Evolutionary conservation across 2,797 vertebrate genomes (phyloP).

Genomic region (Pristis pectinata): DNA sequence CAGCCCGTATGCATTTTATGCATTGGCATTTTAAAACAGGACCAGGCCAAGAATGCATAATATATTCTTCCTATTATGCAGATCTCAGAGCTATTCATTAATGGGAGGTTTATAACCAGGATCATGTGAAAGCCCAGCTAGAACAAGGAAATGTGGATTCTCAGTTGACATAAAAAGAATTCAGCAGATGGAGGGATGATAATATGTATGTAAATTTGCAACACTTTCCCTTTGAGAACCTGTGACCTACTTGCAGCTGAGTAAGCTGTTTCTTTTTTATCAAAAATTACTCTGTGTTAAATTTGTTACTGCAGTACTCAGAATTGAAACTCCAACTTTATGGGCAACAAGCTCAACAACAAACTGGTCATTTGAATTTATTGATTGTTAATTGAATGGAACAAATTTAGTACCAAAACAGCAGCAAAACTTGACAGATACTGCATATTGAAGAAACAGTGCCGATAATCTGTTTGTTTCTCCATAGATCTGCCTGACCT

Average conservation of each 20-base stretch:
- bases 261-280: not conserved
- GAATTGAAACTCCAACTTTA: not conserved
- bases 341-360: not conserved
- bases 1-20: too few species aligned
- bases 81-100: not conserved
- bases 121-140: too few species aligned
- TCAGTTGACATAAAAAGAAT: not conserved
- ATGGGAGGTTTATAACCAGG: not conserved
- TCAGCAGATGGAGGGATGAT: not conserved
- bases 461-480: not conserved
- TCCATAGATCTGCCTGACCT: not conserved
- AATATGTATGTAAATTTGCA: not conserved
- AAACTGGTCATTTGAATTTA: not conserved
- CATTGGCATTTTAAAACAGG: too few species aligned
- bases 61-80: not conserved
- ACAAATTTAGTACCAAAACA: not conserved
- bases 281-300: not conserved
- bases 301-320: not conserved
- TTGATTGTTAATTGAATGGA: not conserved
- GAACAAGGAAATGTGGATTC: not conserved
- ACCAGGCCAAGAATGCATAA: too few species aligned
- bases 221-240: not conserved
- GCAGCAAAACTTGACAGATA: not conserved
- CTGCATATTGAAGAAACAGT: not conserved
- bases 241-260: not conserved